Evolutionary conservation across 2,113 vertebrate species (phyloP).

Genomic region (Eclectus roratus): DNA sequence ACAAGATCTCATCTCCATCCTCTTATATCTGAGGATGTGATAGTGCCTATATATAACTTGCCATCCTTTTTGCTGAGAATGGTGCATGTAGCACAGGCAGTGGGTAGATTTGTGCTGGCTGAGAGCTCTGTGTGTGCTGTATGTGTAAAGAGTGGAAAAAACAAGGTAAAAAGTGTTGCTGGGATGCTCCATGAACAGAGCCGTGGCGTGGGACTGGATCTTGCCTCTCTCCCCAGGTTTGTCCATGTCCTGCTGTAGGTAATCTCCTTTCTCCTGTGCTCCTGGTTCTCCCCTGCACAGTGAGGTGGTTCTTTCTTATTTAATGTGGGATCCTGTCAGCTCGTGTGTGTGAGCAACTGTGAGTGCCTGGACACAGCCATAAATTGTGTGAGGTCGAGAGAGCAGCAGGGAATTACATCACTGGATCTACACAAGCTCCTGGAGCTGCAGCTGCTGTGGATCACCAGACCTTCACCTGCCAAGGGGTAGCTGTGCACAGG

Average conservation of each 20-base stretch:
- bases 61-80: background rate
- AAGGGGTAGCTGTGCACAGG: background rate
- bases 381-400: accelerated
- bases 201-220: background rate
- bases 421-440: background rate
- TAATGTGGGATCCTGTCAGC: background rate
- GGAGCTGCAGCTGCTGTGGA: background rate
- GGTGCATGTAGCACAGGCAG: background rate
- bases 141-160: background rate
- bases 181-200: background rate
- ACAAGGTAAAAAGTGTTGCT: background rate
- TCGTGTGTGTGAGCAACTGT: accelerated
- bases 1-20: background rate
- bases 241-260: background rate
- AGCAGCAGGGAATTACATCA: background rate
- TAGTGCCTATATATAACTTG: background rate
- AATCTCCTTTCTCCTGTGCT: background rate
- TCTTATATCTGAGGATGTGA: background rate
- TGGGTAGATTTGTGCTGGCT: background rate
- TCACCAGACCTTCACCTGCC: background rate
- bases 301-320: background rate
- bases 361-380: background rate
- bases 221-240: background rate
- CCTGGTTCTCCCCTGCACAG: background rate
- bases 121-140: background rate